These are phyloP conservation scores for Hassar affinis DNA, from an alignment of 2,113 vertebrate species.

Conservation along the genomic window DNA sequence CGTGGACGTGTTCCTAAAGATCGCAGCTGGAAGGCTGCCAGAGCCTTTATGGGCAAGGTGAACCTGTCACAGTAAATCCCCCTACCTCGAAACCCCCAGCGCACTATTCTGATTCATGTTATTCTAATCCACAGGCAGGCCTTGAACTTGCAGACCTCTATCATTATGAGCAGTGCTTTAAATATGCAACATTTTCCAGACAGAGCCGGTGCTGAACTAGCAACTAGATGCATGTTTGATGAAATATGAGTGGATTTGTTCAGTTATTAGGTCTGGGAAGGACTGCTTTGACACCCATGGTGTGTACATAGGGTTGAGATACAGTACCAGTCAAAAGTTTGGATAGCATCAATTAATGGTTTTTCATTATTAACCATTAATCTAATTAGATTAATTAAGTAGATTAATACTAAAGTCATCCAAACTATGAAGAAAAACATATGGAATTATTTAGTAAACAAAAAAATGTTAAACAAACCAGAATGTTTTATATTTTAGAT, in stretches of 20 bases:
- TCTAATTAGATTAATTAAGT: too few species aligned
- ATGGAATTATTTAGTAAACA: too few species aligned
- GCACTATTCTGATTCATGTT: slow-evolving; percentile 65
- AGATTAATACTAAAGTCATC: too few species aligned
- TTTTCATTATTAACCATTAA: too few species aligned
- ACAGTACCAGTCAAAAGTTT: too few species aligned
- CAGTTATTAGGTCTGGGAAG: slow-evolving; percentile 25
- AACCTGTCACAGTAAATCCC: slow-evolving; percentile 61
- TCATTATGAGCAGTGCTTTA: slow-evolving; percentile 45
- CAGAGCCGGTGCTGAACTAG: neutral
- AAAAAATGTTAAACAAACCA: too few species aligned
- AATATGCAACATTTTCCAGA: slow-evolving; percentile 17
- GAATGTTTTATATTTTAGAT: too few species aligned
- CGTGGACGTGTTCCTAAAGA: slow-evolving; percentile 74
- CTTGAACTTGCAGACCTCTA: slow-evolving; percentile 64
- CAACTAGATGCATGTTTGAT: slow-evolving; percentile 30
- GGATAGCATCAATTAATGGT: too few species aligned
- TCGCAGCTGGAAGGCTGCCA: slow-evolving; percentile 78
- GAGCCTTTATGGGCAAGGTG: slow-evolving; percentile 83
- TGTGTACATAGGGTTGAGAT: slow-evolving; percentile 7
- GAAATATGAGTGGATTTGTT: slow-evolving; percentile 26
- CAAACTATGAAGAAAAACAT: too few species aligned
- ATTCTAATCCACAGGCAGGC: slow-evolving; percentile 65
- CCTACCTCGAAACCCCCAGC: slow-evolving; percentile 46
- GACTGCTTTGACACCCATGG: slow-evolving; percentile 13